Evolutionary conservation across 2,797 vertebrate genomes (phyloP).

Genomic region (Sebastes trivittatus): DNA sequence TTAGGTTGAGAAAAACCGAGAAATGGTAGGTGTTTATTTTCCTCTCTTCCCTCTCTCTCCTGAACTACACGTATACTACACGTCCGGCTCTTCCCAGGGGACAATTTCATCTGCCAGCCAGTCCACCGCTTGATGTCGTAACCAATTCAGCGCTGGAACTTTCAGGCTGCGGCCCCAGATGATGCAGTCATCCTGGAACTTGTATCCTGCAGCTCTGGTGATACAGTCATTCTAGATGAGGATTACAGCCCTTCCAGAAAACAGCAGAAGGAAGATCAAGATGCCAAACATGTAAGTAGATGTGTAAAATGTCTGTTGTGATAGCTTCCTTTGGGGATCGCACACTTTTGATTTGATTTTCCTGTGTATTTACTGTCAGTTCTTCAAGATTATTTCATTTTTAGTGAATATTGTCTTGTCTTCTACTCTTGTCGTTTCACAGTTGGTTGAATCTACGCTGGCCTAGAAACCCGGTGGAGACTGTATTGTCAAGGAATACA

Average conservation of each 20-base stretch:
- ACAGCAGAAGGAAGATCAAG: neutral
- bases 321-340: neutral
- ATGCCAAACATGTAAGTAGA: neutral
- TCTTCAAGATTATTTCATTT: neutral
- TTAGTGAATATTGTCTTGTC: neutral
- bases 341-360: neutral
- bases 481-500: neutral
- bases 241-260: neutral
- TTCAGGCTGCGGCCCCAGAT: neutral
- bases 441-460: constrained; percentile 1
- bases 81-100: neutral
- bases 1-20: neutral
- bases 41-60: neutral
- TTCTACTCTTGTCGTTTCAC: neutral
- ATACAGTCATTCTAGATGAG: neutral
- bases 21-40: neutral
- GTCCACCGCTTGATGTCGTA: neutral
- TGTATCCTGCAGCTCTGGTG: neutral
- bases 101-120: neutral
- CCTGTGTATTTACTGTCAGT: neutral
- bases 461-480: neutral
- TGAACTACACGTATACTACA: neutral
- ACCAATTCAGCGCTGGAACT: neutral
- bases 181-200: neutral
- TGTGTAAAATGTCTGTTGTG: neutral